phyloP scores from a whole-genome alignment of 2,888 invertebrate species.

The Neoscelio sp. region DNA sequence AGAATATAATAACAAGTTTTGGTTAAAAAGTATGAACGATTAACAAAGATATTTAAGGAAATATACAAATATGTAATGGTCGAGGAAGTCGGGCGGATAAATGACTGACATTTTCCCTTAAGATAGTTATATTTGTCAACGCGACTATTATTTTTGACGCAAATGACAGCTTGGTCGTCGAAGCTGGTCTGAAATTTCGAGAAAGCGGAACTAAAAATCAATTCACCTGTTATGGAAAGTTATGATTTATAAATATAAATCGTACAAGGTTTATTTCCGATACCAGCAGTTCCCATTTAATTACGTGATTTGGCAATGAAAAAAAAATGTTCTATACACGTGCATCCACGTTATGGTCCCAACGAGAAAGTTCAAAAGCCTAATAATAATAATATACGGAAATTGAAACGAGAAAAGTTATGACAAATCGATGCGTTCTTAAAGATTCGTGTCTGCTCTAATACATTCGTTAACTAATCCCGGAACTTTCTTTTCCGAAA shows the following conservation, averaged over 20 bases:
- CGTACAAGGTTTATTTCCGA: slow-evolving; percentile 40
- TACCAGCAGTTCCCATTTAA: slow-evolving; percentile 20
- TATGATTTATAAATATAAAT: slow-evolving; percentile 25
- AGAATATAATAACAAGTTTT: too few species aligned
- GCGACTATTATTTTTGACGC: too few species aligned
- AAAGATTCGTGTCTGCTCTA: slow-evolving; percentile 1
- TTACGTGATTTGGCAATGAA: slow-evolving; percentile 24
- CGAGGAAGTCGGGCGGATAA: too few species aligned
- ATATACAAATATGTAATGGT: too few species aligned
- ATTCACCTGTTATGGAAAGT: slow-evolving; percentile 21
- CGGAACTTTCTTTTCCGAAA: slow-evolving; percentile 10
- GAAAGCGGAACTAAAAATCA: slow-evolving; percentile 23
- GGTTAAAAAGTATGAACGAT: too few species aligned
- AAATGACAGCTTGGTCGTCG: too few species aligned
- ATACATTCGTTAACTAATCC: neutral
- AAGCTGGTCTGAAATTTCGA: slow-evolving; percentile 13
- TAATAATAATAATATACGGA: slow-evolving; percentile 34
- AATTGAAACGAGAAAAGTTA: slow-evolving; percentile 17
- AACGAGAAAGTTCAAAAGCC: slow-evolving; percentile 34
- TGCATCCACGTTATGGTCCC: neutral
- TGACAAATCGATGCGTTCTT: slow-evolving; percentile 38
- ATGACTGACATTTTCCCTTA: neutral
- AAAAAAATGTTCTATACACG: slow-evolving; percentile 12
- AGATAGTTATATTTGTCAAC: too few species aligned
- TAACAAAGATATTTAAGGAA: too few species aligned